Percentiles rank a stretch among this genome's conserved stretches.
These are phyloP conservation scores for Embidobia sp. DNA, from an alignment of 2,888 invertebrate genomes.

Conservation along the genomic window DNA sequence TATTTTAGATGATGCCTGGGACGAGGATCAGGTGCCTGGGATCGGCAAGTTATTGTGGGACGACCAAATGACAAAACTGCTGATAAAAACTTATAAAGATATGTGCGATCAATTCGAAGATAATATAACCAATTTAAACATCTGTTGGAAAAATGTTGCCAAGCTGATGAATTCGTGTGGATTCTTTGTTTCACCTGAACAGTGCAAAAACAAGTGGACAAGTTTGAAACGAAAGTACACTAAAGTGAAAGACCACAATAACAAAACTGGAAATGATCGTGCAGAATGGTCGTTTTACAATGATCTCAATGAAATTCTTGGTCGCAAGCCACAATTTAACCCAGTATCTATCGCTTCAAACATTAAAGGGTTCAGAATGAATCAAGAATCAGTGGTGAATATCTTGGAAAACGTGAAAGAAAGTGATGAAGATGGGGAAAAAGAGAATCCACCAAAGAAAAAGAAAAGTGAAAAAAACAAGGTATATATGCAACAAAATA, in stretches of 20 bases:
- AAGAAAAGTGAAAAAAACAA: too few relatives aligned
- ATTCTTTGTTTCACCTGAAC: background rate
- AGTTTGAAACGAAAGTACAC: background rate
- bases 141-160: constrained; percentile 6
- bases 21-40: too few relatives aligned
- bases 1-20: too few relatives aligned
- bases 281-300: background rate
- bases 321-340: background rate
- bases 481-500: background rate
- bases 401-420: background rate
- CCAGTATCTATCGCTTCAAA: constrained; percentile 2
- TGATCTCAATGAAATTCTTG: background rate
- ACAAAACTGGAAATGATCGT: background rate
- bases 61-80: background rate
- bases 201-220: background rate
- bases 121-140: background rate
- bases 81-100: constrained; percentile 14
- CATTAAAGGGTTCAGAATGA: background rate
- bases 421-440: background rate
- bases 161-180: constrained; percentile 1
- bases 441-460: too few relatives aligned
- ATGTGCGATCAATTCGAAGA: constrained; percentile 2
- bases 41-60: too few relatives aligned
- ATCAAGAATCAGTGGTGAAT: background rate
- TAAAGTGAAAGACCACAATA: background rate